Conservation (phyloP, 2,797 vertebrate genomes). For the Thamnophis elegans region DNA sequence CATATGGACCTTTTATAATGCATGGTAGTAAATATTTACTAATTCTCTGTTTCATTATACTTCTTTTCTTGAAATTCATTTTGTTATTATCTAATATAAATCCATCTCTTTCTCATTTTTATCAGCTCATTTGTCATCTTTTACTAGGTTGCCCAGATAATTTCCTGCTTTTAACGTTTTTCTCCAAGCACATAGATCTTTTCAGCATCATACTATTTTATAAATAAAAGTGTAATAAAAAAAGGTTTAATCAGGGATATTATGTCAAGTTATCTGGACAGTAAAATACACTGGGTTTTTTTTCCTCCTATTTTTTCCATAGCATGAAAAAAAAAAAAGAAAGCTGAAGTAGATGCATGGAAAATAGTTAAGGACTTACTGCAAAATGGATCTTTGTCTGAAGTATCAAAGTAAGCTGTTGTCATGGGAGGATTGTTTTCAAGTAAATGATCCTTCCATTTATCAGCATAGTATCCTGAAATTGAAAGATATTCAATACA, state of each 20-base stretch:
- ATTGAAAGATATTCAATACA: constrained; percentile 42
- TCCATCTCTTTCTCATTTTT: not conserved
- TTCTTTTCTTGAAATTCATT: not conserved
- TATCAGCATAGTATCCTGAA: constrained; percentile 73
- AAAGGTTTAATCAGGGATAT: constrained; percentile 26
- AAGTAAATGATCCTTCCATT: constrained; percentile 64
- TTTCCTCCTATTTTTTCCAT: constrained; percentile 16
- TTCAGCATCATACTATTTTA: constrained; percentile 25
- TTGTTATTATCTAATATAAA: not conserved
- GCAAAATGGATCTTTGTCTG: constrained; percentile 69
- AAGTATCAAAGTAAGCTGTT: constrained; percentile 73
- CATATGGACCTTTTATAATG: not conserved
- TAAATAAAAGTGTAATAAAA: not conserved
- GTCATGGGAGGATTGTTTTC: constrained; percentile 49
- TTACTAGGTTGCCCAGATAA: constrained; percentile 10
- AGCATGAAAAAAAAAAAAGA: not conserved
- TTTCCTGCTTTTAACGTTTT: constrained; percentile 4
- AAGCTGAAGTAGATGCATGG: constrained; percentile 8
- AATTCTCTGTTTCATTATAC: not conserved
- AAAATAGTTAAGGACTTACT: constrained; percentile 67
- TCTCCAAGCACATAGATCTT: not conserved
- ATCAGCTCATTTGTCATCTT: not conserved
- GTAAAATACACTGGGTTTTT: constrained; percentile 24
- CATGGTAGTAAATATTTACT: not conserved
- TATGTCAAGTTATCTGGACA: constrained; percentile 9